Evolutionary conservation across 2,888 invertebrate species (phyloP), one percentile per base, ranked within the genome.

Genomic region (Zhengitettix transpicula): DNA sequence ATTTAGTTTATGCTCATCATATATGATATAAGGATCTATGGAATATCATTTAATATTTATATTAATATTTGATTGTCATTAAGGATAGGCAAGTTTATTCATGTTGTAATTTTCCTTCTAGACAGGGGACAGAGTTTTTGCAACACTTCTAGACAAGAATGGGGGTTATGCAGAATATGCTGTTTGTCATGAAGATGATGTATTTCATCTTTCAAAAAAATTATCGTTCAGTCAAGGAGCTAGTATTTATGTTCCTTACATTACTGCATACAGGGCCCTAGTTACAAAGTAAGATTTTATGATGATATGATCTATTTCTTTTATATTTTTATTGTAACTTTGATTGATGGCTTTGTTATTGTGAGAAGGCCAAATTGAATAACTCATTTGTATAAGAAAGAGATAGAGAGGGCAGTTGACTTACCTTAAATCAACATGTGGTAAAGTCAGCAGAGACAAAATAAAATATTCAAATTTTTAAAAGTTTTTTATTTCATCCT

Each of bases 231-330:
- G 69, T n/a, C 73, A 80, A 67, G 79, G 79, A 42, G 78, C 79
- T 14, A 72, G 72, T 14, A 62, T 81, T n/a, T 79, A 78, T 28
- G 69, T 77, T 3, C 77, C 80, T 0, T 80, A 77, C 67, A 76
- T 76, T 67, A 78, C 79, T 14, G 79, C 79, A 1, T 78, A 76
- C 67, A 70, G 76, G 61, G 77, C 78, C 1, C 66, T 80, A 9
- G 67, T 75, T 60, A 65, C 70, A 52, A 71, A 70, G 76, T 76
- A 69, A 67, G 71, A 28, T 28, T 28, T 28, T 28, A 28, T 28
- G 28, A 28, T 28, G 7, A 28, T 2, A 28, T 28, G 3, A 28
- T 28, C 7, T 28, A 28, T 28, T 28, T 28, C 2, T 28, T 28
- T 28, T 28, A 28, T 28, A 7, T 28, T 28, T 28, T 28, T 28